Base-by-base conservation (phyloP, 2,888 invertebrate genomes). In the Gasteruption jaculator region DNA sequence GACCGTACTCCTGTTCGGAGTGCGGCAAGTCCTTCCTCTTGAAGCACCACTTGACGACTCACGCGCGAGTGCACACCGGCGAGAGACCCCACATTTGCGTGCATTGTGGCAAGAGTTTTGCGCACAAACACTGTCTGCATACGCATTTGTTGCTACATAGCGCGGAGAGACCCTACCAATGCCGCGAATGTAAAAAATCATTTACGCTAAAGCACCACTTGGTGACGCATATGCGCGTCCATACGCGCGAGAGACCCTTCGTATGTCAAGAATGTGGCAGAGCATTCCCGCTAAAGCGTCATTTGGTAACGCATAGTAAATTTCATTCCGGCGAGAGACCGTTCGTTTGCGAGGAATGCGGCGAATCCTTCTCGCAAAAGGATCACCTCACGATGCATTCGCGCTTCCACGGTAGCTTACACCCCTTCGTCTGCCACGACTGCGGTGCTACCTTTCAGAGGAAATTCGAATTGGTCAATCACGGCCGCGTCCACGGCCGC, bases 351-450 rank as follows among this genome's bases (percentile, higher is more conserved):
- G 81, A 76, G 50, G 86, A 92, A 48, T 97, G 96, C 64, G 86
- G 85, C 3, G 96, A 96, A 72, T 91, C 92, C 46, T 93, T 92
- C 72, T 88, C 90, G 8, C 83, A 91, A 52, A 83, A 91, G 65
- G 91, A 92, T 70, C 91, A 92, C 65, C 79, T 92, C 33, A 75
- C 91, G 57, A 91, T 91, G 76, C 91, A 92, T 74, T 81, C 88
- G 45, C 76, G 92, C 48, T 92, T 92, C 73, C 93, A 94, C 73
- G 93, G 92, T n/a, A 95, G 95, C 5, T 82, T 94, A 60, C 90
- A 92, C 61, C 95, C 96, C 8, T 96, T 94, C 74, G 86, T 86
- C 54, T 96, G 96, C 71, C 82, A 85, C 38, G 91, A 91, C 64
- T 96, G 96, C 64, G 87, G 88, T 15, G 84, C 83, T 38, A 86